These are phyloP conservation scores for Lathronympha strigana DNA, from an alignment of 2,888 invertebrate species.

Conservation along the genomic window DNA sequence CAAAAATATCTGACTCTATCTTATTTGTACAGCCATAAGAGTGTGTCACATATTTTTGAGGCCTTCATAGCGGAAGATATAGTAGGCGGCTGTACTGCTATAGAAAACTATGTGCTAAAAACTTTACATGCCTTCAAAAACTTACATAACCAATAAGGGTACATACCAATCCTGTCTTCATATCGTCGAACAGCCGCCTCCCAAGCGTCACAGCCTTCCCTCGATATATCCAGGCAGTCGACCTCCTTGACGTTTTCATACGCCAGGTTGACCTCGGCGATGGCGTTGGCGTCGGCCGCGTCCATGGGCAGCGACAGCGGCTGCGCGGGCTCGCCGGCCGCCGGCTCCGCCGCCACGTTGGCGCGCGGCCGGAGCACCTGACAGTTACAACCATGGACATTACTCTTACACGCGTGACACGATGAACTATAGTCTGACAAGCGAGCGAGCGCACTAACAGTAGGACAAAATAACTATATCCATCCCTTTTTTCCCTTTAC, in stretches of 20 bases:
- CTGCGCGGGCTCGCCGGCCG: constrained; percentile 82
- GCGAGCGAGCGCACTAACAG: too few relatives aligned
- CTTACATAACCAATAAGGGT: not conserved
- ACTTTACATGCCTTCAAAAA: too few relatives aligned
- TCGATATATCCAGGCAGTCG: constrained; percentile 98
- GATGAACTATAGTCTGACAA: too few relatives aligned
- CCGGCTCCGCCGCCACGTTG: constrained; percentile 67
- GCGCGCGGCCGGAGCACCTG: constrained; percentile 79
- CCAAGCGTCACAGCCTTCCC: constrained; percentile 99
- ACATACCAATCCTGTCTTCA: constrained; percentile 95
- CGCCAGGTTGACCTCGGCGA: constrained; percentile 95
- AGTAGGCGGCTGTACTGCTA: too few relatives aligned
- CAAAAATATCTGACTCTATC: too few relatives aligned
- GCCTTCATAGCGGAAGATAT: too few relatives aligned
- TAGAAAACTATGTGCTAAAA: too few relatives aligned
- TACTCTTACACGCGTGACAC: too few relatives aligned
- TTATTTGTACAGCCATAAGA: too few relatives aligned
- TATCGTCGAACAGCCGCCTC: constrained; percentile 98
- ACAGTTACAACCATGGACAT: not conserved
- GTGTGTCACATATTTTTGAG: too few relatives aligned
- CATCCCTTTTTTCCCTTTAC: too few relatives aligned
- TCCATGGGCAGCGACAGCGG: constrained; percentile 91
- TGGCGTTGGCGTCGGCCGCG: constrained; percentile 98
- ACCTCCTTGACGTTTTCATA: constrained; percentile 99
- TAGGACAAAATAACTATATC: too few relatives aligned